Percentiles rank a stretch among this genome's conserved stretches.
These are phyloP conservation scores for Neosilurus hyrtlii DNA, from an alignment of 2,797 vertebrate genomes.

Conservation along the genomic window DNA sequence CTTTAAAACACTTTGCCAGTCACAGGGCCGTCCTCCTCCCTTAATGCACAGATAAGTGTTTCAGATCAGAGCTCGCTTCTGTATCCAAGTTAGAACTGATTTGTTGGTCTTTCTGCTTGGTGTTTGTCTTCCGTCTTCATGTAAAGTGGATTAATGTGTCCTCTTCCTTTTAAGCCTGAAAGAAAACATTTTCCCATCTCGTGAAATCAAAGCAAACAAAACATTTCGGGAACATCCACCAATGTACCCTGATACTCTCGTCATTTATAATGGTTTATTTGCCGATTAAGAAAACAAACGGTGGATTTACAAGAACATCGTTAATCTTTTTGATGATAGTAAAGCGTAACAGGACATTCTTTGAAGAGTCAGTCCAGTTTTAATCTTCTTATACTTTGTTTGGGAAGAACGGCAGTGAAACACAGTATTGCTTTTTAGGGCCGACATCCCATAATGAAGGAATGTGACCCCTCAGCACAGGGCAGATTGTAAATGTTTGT, in stretches of 20 bases:
- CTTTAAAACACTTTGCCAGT: neutral
- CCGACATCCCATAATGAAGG: constrained; percentile 63
- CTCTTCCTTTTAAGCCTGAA: constrained; percentile 19
- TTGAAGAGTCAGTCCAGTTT: constrained; percentile 29
- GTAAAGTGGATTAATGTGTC: constrained; percentile 41
- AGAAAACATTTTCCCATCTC: constrained; percentile 13
- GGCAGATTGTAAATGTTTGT: constrained; percentile 67
- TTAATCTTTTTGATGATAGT: constrained; percentile 20
- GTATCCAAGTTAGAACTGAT: neutral
- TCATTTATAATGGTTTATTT: constrained; percentile 22
- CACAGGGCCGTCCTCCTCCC: neutral
- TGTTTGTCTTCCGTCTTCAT: constrained; percentile 18
- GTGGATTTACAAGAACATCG: neutral
- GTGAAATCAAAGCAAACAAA: constrained; percentile 7
- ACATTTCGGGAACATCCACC: neutral
- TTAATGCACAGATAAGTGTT: constrained; percentile 10
- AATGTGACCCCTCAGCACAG: constrained; percentile 69
- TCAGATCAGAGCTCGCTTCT: neutral
- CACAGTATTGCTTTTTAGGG: constrained; percentile 47
- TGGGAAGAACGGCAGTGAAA: constrained; percentile 49
- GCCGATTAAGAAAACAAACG: constrained; percentile 2
- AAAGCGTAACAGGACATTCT: constrained; percentile 29
- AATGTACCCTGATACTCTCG: neutral
- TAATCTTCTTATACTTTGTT: constrained; percentile 39
- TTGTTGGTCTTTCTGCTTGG: neutral